These are phyloP conservation scores for Camponotus vicinus DNA, from an alignment of 1,140 invertebrate genomes.

Conservation along the genomic window DNA sequence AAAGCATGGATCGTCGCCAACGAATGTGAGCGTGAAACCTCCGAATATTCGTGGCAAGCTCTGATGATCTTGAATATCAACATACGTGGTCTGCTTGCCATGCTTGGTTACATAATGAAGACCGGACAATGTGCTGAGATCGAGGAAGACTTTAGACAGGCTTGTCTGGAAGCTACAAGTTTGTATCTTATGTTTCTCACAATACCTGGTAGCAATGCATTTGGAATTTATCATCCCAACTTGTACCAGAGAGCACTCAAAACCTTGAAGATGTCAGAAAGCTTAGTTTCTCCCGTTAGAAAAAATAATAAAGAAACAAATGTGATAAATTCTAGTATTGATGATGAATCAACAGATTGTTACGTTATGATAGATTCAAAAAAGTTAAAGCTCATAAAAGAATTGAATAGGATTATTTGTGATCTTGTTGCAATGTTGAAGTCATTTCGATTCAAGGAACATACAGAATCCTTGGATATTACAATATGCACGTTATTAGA, in stretches of 20 bases:
- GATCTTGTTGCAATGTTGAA: conserved; percentile 85
- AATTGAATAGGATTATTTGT: conserved; percentile 83
- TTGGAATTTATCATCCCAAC: conserved; percentile 87
- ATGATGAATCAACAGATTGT: conserved; percentile 59
- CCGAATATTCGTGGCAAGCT: conserved; percentile 86
- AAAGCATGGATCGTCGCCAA: conserved; percentile 78
- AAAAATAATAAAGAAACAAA: conserved; percentile 67
- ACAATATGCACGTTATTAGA: conserved; percentile 85
- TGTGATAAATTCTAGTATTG: conserved; percentile 75
- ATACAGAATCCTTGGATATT: conserved; percentile 85
- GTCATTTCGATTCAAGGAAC: conserved; percentile 85
- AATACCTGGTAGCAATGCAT: conserved; percentile 87
- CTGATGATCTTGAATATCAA: conserved; percentile 85
- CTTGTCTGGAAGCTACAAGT: conserved; percentile 83
- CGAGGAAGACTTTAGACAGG: conserved; percentile 79
- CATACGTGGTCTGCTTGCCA: conserved; percentile 84
- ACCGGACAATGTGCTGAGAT: conserved; percentile 82
- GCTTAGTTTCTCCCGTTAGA: conserved; percentile 70
- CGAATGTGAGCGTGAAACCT: conserved; percentile 57
- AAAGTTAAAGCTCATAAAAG: conserved; percentile 74
- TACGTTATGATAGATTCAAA: conserved; percentile 70
- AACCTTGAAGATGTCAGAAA: conserved; percentile 83
- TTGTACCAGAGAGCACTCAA: conserved; percentile 86
- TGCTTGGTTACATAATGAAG: conserved; percentile 86
- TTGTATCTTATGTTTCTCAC: conserved; percentile 85